Percentiles rank a stretch among this genome's conserved stretches.
Evolutionary conservation across 1,140 invertebrate species (phyloP).

Genomic region (Drosophila kurseongensis): DNA sequence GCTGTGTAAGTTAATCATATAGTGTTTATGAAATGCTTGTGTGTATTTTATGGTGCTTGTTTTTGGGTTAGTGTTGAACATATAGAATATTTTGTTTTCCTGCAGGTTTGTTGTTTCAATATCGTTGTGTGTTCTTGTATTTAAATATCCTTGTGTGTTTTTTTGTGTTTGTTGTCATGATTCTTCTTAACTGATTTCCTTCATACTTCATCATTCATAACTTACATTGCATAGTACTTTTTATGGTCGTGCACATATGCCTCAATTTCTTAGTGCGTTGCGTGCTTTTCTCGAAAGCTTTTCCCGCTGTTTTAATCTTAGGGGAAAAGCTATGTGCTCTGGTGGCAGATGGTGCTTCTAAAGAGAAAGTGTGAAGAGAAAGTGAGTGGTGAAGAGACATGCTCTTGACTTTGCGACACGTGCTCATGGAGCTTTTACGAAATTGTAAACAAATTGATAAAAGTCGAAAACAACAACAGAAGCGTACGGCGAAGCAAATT

Average conservation of each 20-base stretch:
- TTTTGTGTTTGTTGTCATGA: conserved; percentile 2
- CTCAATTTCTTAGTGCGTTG: conserved; percentile 53
- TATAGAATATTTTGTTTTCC: not conserved
- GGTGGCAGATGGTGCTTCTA: conserved; percentile 61
- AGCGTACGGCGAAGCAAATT: conserved; percentile 33
- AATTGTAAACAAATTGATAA: conserved; percentile 67
- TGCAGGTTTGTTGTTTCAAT: not conserved
- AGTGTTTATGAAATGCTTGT: not conserved
- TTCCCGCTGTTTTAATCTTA: conserved; percentile 7
- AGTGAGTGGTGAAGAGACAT: conserved; percentile 35
- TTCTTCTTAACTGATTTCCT: conserved; percentile 10
- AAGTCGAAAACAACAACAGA: conserved; percentile 24
- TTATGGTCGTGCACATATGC: conserved; percentile 62
- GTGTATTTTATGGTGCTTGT: not conserved
- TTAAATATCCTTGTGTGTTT: conserved; percentile 14
- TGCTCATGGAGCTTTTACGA: conserved; percentile 53
- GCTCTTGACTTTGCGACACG: conserved; percentile 54
- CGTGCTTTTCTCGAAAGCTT: conserved; percentile 54
- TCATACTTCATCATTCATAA: conserved; percentile 17
- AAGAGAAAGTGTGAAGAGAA: conserved; percentile 54
- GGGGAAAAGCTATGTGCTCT: conserved; percentile 61
- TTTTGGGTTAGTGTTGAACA: not conserved
- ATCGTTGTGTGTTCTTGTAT: not conserved
- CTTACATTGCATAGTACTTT: conserved; percentile 48
- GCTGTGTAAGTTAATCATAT: not conserved